Evolutionary conservation across 2,888 invertebrate genomes (phyloP), one percentile per base, ranked within the genome.

Genomic region (Tipula confusa): DNA sequence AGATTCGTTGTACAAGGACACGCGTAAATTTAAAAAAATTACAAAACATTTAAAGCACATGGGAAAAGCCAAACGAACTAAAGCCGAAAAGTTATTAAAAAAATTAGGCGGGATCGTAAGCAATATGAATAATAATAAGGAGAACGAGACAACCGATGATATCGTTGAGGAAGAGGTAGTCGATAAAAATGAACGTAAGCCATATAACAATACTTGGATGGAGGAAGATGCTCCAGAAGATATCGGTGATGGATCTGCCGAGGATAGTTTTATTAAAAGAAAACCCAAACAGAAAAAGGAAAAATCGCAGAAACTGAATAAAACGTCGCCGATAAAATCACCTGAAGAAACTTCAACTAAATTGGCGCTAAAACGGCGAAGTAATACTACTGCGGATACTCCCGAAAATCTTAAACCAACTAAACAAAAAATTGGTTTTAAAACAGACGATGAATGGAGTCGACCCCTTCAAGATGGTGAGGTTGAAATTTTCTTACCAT

Each of bases 391-490:
- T 29, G n/a, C n/a, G n/a, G 80, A n/a, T n/a, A 29, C 80, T n/a
- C 80, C 80, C 82, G 83, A 85, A 83, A 64, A 79, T 5, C 2
- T n/a, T 15, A 80, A 29, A 29, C 29, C 13, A 80, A 13, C 31
- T 2, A 64, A 64, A 7, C n/a, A 7, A 9, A 7, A 38, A 24
- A 48, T 29, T 83, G 83, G 85, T n/a, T 28, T 24, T 24, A 24
- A 28, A 82, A 24, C 11, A 3, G 82, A 85, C 28, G 86, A 87
- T 13, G 90, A 89, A 82, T 91, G 91, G 91, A 88, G 89, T 18
- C 86, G 88, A 29, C 89, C 90, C 0, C 85, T 90, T 9, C 84
- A 88, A 84, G 87, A 89, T n/a, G 91, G 90, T 15, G 91, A 91
- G 87, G 83, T 87, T 38, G 89, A 89, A 84, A 87, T 87, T 85